Evolutionary conservation across 1,140 invertebrate species (phyloP), one percentile per base, ranked within the genome.

Genomic region (Drosophila sproati): DNA sequence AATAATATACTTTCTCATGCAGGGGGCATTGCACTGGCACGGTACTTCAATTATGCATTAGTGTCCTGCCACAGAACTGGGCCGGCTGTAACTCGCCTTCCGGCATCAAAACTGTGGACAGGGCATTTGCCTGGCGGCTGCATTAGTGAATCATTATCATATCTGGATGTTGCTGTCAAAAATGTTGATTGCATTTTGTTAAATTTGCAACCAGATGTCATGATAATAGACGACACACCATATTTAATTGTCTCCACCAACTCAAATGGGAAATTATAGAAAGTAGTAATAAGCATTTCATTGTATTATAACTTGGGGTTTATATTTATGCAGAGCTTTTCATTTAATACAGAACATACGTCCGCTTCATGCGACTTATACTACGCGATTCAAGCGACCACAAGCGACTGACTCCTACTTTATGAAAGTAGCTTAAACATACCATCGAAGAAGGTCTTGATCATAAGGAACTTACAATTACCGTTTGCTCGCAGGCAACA

Each of bases 81-180:
- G 10, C 10, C 10, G 7, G 37, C 7, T 41, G 37, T 8, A 0
- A 2, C 3, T 41, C 8, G 39, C 39, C 20, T 20, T 20, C 20
- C 10, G 39, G 39, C 39, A 41, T 41, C n/a, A 39, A 39, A 39
- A 39, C 37, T 39, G 3, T 41, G 39, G 39, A 55, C 20, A 39
- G 12, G 12, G 28, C 34, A 32, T 10, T 28, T 47, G 28, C 1
- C 5, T 60, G n/a, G 28, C 28, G 28, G 31, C 5, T 10, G 3
- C 48, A 50, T 50, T 35, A 60, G 57, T 60, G 29, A 48, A 48
- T 48, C 57, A 60, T 48, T 8, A 48, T 60, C 57, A 60, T 48
- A 20, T 32, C 10, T 32, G 29, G 32, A 34, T 12, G 29, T 35
- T 12, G 5, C 5, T 20, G 20, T 20, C 20, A 20, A n/a, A 52